Evolutionary conservation across 2,888 invertebrate genomes (phyloP).

Genomic region (Flexamia atlantica): DNA sequence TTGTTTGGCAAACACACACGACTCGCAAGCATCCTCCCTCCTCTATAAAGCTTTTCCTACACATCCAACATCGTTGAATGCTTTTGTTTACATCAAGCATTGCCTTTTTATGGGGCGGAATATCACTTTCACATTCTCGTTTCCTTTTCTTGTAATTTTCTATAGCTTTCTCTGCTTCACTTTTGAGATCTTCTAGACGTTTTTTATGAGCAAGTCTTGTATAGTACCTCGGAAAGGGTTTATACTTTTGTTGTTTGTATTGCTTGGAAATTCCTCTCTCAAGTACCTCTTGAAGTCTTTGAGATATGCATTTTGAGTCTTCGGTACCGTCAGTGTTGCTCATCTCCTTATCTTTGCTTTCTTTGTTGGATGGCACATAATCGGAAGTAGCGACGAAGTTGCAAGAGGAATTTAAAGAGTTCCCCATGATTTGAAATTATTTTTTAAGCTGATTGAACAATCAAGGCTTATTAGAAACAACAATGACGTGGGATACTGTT

Average conservation of each 20-base stretch:
- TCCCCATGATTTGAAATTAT: slow-evolving; percentile 1
- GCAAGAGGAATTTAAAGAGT: neutral
- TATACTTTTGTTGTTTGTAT: neutral
- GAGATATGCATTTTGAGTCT: neutral
- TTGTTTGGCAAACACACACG: slow-evolving; percentile 7
- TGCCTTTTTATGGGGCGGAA: neutral
- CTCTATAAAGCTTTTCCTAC: slow-evolving; percentile 8
- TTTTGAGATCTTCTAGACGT: neutral
- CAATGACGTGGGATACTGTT: no score
- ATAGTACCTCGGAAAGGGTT: neutral
- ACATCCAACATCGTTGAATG: slow-evolving; percentile 15
- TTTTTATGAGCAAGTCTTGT: neutral
- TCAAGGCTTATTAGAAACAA: no score
- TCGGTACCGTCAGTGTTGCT: neutral
- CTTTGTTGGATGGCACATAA: neutral
- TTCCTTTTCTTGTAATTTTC: neutral
- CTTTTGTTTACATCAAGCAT: neutral
- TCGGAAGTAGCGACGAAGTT: neutral
- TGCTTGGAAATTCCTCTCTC: neutral
- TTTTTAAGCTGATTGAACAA: no score
- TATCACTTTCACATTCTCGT: neutral
- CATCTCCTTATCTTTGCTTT: neutral
- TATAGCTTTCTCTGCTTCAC: slow-evolving; percentile 10
- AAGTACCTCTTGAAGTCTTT: slow-evolving; percentile 1
- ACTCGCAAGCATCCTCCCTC: neutral